phyloP scores from a whole-genome alignment of 2,113 vertebrate species.

The Chaetodon trifascialis region DNA sequence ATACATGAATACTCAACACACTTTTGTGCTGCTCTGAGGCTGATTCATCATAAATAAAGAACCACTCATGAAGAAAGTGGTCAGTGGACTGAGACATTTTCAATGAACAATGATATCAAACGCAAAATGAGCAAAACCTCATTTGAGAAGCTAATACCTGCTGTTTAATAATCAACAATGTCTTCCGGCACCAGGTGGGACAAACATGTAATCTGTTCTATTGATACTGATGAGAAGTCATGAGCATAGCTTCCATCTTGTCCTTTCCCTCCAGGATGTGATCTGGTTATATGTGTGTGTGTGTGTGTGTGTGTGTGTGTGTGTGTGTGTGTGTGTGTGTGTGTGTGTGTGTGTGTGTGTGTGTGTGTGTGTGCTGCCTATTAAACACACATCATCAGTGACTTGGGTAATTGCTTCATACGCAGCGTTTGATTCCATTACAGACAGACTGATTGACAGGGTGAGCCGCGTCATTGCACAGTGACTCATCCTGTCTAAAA shows the following conservation, averaged over 20 bases:
- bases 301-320: conserved; percentile 1
- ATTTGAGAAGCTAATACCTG: background rate
- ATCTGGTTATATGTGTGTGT: background rate
- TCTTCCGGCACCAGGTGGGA: background rate
- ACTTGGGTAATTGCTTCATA: conserved; percentile 67
- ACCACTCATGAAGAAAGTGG: too few species aligned
- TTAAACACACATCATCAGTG: conserved; percentile 55
- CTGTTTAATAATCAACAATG: background rate
- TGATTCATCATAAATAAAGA: too few species aligned
- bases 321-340: conserved; percentile 9
- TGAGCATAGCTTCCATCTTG: conserved; percentile 6
- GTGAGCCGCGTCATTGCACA: conserved; percentile 39
- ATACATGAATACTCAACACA: too few species aligned
- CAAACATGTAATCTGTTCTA: background rate
- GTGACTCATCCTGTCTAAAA: conserved; percentile 70
- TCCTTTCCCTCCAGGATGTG: conserved; percentile 7
- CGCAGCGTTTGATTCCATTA: conserved; percentile 65
- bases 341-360: conserved; percentile 6
- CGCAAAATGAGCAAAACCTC: background rate
- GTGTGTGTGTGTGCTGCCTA: conserved; percentile 25
- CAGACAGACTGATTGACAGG: conserved; percentile 66
- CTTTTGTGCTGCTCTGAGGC: too few species aligned
- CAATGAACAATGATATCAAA: background rate
- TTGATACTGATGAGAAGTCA: background rate
- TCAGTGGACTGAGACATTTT: too few species aligned